Conservation (phyloP, 2,888 invertebrate species). For the Psylliodes chrysocephalus region DNA sequence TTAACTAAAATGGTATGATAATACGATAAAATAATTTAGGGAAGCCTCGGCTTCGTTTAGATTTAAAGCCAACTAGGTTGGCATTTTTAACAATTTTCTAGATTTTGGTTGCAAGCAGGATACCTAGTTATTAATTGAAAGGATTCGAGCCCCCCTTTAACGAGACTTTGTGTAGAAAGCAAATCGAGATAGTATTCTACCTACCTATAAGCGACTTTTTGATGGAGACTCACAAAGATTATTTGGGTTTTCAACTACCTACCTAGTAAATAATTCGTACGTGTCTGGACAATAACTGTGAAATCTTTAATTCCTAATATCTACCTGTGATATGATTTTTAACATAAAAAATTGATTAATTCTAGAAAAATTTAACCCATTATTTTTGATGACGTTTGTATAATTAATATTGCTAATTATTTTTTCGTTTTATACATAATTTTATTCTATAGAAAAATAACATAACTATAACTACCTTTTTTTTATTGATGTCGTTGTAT, state of each 20-base stretch:
- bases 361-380: background rate
- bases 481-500: conserved; percentile 9
- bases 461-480: background rate
- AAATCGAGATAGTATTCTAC: background rate
- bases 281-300: background rate
- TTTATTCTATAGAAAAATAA: background rate
- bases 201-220: background rate
- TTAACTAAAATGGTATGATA: conserved; percentile 27
- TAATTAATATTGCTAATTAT: background rate
- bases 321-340: too few species aligned
- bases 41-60: conserved; percentile 30
- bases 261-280: background rate
- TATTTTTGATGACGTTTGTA: background rate
- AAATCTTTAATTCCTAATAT: too few species aligned
- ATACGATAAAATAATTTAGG: conserved; percentile 22
- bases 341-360: too few species aligned
- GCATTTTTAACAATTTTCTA: conserved; percentile 35
- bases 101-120: conserved; percentile 31
- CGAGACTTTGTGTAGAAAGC: background rate
- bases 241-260: background rate
- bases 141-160: conserved; percentile 25
- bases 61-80: conserved; percentile 26
- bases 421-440: background rate
- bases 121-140: conserved; percentile 17
- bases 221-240: background rate